Evolutionary conservation across 2,888 invertebrate species (phyloP).

Genomic region (Pheosia tremula): DNA sequence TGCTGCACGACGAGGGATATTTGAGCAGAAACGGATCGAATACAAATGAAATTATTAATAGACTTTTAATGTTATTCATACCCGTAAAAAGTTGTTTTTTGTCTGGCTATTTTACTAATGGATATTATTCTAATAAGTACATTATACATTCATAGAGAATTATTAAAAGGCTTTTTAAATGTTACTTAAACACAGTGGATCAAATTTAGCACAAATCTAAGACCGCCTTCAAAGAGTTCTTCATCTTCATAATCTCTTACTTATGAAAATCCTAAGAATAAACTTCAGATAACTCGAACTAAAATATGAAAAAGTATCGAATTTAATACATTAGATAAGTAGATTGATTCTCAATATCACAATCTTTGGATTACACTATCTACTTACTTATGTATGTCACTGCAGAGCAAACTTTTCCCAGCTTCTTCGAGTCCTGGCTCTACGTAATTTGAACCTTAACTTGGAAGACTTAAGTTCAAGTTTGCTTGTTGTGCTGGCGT

Average conservation of each 20-base stretch:
- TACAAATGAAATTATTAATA: conserved; percentile 6
- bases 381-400: conserved; percentile 44
- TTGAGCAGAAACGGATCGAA: conserved; percentile 3
- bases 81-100: background rate
- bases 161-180: no score
- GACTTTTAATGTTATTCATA: background rate
- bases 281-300: background rate
- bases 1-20: conserved; percentile 39
- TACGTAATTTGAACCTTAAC: conserved; percentile 21
- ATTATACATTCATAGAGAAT: no score
- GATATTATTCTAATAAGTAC: no score
- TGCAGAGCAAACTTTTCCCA: conserved; percentile 44
- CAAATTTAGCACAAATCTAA: no score
- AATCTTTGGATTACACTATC: conserved; percentile 36
- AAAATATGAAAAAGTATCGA: conserved; percentile 1
- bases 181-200: no score
- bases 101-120: no score
- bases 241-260: no score
- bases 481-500: conserved; percentile 16
- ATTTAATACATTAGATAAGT: conserved; percentile 17
- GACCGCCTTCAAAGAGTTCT: no score
- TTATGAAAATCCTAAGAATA: no score
- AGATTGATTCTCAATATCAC: conserved; percentile 40
- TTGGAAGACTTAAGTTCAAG: conserved; percentile 19
- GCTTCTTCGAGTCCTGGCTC: conserved; percentile 26